Base-by-base conservation (phyloP, 1,140 invertebrate species). In the Cyrtorhinus lividipennis region DNA sequence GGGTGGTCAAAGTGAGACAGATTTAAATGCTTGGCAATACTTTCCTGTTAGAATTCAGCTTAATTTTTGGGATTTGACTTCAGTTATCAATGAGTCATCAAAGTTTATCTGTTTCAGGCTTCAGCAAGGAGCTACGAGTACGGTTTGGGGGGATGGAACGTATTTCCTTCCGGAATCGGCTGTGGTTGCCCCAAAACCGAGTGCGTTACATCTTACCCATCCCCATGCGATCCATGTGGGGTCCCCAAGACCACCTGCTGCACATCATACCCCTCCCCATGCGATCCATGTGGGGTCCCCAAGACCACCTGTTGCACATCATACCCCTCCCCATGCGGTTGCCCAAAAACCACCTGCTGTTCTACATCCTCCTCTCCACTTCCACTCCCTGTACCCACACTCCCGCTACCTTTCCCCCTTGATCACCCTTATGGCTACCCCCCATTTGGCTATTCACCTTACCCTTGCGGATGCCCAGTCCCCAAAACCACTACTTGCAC, bases 401-500 rank as follows among this genome's bases (percentile, higher is more conserved):
- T 53, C 5, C 48, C 10, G 48, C 10, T 12, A 20, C 48, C 10
- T 8, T 53, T 22, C 18, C 20, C 20, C 48, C 8, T 53, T 12
- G 48, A 22, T 22, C 20, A 5, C 48, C 48, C 48, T 12, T 53
- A 20, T 20, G 48, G 48, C 10, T 44, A 44, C 38, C 48, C 5
- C 48, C 18, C 48, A 13, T 12, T 20, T 53, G 48, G 12, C 18
- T 20, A 8, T 20, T 13, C 5, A 5, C 15, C 24, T 57, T 22
- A 57, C 22, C 20, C 20, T 13, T 59, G 58, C 26, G 58, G 58
- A 30, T 59, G 58, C 26, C 3, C 24, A 2, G 10, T 59, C 26
- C 58, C 58, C 18, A 59, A 59, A 27, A 59, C 58, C 58, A 59
- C 58, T 2, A 59, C 58, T 8, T 59, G 58, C 58, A 59, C 58